Evolutionary conservation across 2,888 invertebrate genomes (phyloP), one percentile per base, ranked within the genome.

Genomic region (Rhagophthalmus giganteus): DNA sequence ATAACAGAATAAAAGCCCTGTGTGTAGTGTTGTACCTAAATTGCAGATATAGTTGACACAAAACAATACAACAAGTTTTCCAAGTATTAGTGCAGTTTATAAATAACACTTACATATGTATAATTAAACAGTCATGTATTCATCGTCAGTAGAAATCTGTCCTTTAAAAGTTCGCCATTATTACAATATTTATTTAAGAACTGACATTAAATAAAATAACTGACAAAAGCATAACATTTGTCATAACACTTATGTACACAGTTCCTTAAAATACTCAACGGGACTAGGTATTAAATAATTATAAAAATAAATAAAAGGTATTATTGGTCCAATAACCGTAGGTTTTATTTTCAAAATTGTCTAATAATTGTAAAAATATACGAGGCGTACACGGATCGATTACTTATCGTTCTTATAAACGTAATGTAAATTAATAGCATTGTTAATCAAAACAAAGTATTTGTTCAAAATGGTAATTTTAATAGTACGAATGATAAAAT

Each of bases 391-490:
- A n/a, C n/a, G n/a, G n/a, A n/a, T n/a, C n/a, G n/a, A n/a, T n/a
- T n/a, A n/a, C n/a, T n/a, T n/a, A n/a, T n/a, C n/a, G n/a, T n/a
- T n/a, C n/a, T n/a, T n/a, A n/a, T n/a, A n/a, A n/a, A n/a, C n/a
- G n/a, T n/a, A n/a, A n/a, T n/a, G n/a, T n/a, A n/a, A n/a, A n/a
- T n/a, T n/a, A n/a, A n/a, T n/a, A n/a, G n/a, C n/a, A n/a, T n/a
- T n/a, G n/a, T n/a, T n/a, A 20, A 31, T 31, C 11, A 20, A 40
- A 40, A 40, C 40, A 40, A 40, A 40, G 40, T 40, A 40, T 30
- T 40, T 40, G 30, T 26, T 27, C 7, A n/a, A 9, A 16, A 27
- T 27, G 2, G 8, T 27, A 20, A 20, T 20, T 20, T n/a, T n/a
- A n/a, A n/a, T n/a, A n/a, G n/a, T n/a, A n/a, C n/a, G n/a, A n/a